A percentile compares a stretch with the other conserved stretches of the same genome.
phyloP scores from a whole-genome alignment of 2,113 vertebrate genomes.

The Colius striatus region DNA sequence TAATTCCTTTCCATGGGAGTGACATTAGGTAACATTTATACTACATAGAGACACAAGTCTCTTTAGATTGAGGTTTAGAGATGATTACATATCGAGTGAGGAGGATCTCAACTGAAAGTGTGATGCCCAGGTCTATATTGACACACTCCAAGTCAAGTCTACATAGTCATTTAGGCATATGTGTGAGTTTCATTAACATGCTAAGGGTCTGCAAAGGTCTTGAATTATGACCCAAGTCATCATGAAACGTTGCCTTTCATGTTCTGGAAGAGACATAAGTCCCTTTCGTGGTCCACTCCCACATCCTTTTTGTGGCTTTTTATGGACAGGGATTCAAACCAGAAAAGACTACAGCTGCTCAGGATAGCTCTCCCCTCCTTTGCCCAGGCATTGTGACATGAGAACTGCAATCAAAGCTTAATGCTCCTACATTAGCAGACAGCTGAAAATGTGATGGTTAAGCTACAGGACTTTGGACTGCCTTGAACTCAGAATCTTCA shows the following conservation, averaged over 20 bases:
- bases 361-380: too few relatives aligned
- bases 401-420: neutral
- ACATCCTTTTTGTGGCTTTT: neutral
- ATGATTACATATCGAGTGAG: too few relatives aligned
- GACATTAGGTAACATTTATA: neutral
- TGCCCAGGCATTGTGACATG: neutral
- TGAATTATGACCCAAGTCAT: neutral
- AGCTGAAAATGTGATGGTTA: neutral
- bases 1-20: neutral
- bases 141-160: neutral
- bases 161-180: fast-evolving
- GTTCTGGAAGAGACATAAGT: neutral
- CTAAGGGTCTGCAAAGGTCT: neutral
- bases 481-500: neutral
- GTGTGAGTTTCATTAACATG: neutral
- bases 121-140: neutral
- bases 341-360: neutral
- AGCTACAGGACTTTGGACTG: neutral
- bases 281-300: neutral
- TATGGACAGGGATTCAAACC: neutral
- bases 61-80: neutral
- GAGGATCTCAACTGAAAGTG: neutral
- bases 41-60: neutral
- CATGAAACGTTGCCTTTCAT: neutral
- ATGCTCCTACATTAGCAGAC: neutral